Conservation (phyloP, 2,797 vertebrate species). For the Denticeps clupeoides region DNA sequence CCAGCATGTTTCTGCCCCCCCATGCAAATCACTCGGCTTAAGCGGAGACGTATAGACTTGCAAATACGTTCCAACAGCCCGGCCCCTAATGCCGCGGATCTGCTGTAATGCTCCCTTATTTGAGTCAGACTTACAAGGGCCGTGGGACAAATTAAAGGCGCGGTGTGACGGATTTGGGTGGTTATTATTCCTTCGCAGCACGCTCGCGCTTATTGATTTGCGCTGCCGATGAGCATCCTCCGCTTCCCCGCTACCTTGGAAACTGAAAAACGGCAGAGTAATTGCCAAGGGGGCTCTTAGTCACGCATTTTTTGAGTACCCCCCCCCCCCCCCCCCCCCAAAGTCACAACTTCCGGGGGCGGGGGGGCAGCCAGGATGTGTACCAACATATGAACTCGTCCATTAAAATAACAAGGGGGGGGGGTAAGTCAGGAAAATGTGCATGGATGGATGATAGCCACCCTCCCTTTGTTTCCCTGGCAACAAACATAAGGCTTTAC, state of each 20-base stretch:
- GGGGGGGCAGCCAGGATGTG: neutral
- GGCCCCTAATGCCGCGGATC: slow-evolving; percentile 28
- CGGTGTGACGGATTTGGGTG: slow-evolving; percentile 23
- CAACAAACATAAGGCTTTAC: slow-evolving; percentile 31
- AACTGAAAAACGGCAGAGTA: slow-evolving; percentile 24
- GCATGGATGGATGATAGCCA: slow-evolving; percentile 23
- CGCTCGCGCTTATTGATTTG: slow-evolving; percentile 29
- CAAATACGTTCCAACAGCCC: slow-evolving; percentile 23
- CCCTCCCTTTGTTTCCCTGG: slow-evolving; percentile 40
- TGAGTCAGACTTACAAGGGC: slow-evolving; percentile 27
- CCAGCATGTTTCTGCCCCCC: slow-evolving; percentile 17
- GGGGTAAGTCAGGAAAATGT: neutral
- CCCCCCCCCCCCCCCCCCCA: neutral
- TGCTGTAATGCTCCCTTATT: slow-evolving; percentile 28
- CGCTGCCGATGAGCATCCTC: slow-evolving; percentile 16
- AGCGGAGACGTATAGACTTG: slow-evolving; percentile 22
- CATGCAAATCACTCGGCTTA: slow-evolving; percentile 33
- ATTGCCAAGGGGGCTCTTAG: slow-evolving; percentile 9
- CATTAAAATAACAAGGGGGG: neutral
- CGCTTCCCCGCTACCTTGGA: slow-evolving; percentile 26
- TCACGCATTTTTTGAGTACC: slow-evolving; percentile 3
- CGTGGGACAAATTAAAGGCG: slow-evolving; percentile 27
- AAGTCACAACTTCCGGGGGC: neutral
- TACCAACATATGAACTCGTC: neutral
- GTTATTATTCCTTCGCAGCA: slow-evolving; percentile 28